phyloP scores from a whole-genome alignment of 2,113 vertebrate species.

The Malurus elegans region DNA sequence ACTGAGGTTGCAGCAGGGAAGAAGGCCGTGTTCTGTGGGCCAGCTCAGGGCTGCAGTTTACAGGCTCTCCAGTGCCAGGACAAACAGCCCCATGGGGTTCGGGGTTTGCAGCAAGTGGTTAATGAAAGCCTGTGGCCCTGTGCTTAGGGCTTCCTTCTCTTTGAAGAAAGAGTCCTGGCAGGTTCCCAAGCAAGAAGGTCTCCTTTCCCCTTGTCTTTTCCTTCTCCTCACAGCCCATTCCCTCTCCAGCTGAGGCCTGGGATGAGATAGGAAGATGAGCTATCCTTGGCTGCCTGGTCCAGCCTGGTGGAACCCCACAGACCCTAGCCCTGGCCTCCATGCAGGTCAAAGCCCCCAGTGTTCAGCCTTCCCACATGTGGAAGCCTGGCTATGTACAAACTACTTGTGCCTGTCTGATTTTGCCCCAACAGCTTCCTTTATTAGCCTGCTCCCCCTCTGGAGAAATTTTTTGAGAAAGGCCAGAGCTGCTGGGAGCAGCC shows the following conservation, averaged over 20 bases:
- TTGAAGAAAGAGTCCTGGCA: neutral
- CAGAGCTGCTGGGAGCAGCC: neutral
- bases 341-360: neutral
- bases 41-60: neutral
- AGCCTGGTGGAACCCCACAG: neutral
- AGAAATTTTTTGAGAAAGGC: neutral
- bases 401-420: neutral
- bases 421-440: neutral
- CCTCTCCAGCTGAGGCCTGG: neutral
- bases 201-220: neutral
- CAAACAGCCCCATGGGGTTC: neutral
- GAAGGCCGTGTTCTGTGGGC: fast-evolving
- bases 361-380: neutral
- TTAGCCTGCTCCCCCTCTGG: neutral
- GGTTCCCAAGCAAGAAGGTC: neutral
- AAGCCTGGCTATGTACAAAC: neutral
- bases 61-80: neutral
- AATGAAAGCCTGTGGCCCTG: neutral
- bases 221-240: neutral
- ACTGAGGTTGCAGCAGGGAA: neutral
- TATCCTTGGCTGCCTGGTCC: neutral
- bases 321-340: neutral
- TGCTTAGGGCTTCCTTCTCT: neutral
- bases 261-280: neutral
- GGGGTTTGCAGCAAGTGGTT: neutral